These are phyloP conservation scores for Stichopus horrens DNA, from an alignment of 53 echinoderm and acorn worm genomes.

Conservation along the genomic window DNA sequence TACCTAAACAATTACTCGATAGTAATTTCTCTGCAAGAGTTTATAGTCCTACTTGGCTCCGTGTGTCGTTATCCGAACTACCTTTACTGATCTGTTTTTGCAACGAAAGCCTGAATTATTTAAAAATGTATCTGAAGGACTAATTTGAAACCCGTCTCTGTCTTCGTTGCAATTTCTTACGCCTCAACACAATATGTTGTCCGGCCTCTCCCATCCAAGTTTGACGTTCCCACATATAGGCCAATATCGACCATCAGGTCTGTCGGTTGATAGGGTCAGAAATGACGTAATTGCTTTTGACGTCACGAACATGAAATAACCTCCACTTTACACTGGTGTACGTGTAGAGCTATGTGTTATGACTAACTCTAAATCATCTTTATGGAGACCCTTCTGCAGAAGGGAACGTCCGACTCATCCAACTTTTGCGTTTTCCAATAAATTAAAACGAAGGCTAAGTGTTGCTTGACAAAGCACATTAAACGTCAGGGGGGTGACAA, in stretches of 20 bases:
- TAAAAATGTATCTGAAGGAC: too few species aligned
- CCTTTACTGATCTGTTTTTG: too few species aligned
- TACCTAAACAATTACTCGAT: too few species aligned
- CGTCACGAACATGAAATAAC: conserved; percentile 29
- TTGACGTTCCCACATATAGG: conserved; percentile 19
- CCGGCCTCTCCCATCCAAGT: background rate
- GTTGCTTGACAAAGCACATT: conserved; percentile 32
- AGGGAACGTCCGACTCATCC: conserved; percentile 8
- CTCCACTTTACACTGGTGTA: background rate
- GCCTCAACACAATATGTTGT: too few species aligned
- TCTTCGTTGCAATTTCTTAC: too few species aligned
- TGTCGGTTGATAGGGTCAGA: conserved; percentile 1
- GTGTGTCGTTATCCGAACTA: too few species aligned
- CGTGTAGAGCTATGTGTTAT: conserved; percentile 21
- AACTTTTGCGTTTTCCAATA: conserved; percentile 8
- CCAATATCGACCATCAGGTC: background rate
- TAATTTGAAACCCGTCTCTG: too few species aligned
- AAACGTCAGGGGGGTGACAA: conserved; percentile 2
- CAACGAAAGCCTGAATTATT: too few species aligned
- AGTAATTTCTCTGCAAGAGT: too few species aligned
- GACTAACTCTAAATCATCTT: conserved; percentile 37
- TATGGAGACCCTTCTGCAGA: conserved; percentile 3
- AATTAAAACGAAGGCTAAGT: conserved; percentile 18
- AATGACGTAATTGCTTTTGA: conserved; percentile 23
- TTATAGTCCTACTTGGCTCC: too few species aligned